Percentiles rank a stretch among this genome's conserved stretches.
These are phyloP conservation scores for Elysia crispata DNA, from an alignment of 2,888 invertebrate genomes.

Conservation along the genomic window DNA sequence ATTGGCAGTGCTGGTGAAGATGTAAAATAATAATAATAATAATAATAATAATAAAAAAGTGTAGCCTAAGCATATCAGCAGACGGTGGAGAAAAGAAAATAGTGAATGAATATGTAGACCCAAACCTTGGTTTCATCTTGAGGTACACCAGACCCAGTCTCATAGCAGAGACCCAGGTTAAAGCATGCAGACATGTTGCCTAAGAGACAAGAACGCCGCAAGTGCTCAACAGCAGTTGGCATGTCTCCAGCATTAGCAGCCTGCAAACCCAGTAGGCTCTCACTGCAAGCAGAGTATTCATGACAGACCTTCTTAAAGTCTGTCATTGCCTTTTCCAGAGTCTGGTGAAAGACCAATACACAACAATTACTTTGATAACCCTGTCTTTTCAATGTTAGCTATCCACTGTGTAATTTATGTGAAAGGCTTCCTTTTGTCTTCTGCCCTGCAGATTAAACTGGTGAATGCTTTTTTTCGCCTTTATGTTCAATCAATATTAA, in stretches of 20 bases:
- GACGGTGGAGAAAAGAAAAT: too few species aligned
- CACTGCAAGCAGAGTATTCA: conserved; percentile 61
- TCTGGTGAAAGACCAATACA: conserved; percentile 34
- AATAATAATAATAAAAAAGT: neutral
- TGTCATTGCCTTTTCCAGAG: conserved; percentile 59
- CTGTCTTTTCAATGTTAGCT: too few species aligned
- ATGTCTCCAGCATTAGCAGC: conserved; percentile 59
- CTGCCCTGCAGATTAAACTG: neutral
- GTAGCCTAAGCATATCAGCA: too few species aligned
- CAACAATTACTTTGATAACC: too few species aligned
- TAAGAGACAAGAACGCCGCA: conserved; percentile 71
- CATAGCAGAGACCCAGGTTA: conserved; percentile 85
- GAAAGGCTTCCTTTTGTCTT: neutral
- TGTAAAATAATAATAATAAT: neutral
- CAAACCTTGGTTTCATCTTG: conserved; percentile 80
- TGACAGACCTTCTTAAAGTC: conserved; percentile 64
- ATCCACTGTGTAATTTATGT: too few species aligned
- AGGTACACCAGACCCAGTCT: conserved; percentile 83
- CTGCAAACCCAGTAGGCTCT: conserved; percentile 62
- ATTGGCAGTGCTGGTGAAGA: too few species aligned
- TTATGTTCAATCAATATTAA: too few species aligned
- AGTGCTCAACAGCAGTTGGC: conserved; percentile 59
- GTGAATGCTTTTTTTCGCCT: too few species aligned
- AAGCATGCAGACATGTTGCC: conserved; percentile 80
- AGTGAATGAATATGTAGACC: neutral